Base-by-base conservation (phyloP, 2,888 invertebrate genomes). In the Anorthoa munda region DNA sequence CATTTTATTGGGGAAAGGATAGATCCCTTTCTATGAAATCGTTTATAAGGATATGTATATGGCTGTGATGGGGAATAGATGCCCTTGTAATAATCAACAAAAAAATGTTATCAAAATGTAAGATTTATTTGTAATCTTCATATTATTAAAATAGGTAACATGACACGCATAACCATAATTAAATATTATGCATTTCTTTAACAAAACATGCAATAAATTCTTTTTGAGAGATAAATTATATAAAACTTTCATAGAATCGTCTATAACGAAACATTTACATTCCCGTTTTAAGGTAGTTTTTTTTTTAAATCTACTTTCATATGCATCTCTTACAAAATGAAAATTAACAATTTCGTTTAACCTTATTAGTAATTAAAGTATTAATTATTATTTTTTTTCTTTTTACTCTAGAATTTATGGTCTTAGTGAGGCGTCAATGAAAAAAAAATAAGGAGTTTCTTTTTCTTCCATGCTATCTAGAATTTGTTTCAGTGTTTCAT, bases 281-380 rank as follows among this genome's bases (percentile, higher is more conserved):
- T 23, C n/a, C 15, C 55, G 55, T 55, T 55, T 55, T 55, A 55
- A 55, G 23, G 31, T 31, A 58, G 18, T 31, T 11, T 58, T 31
- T 31, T 58, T 26, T 18, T 58, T 31, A 58, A 58, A 58, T 58
- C 17, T 18, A 31, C 23, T 18, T 23, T 15, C 55, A 55, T 23
- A 55, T 55, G 55, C 13, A 55, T 55, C 55, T 55, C 23, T 59
- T n/a, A 59, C 59, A 31, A 59, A 59, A 59, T 13, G 39, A 59
- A 59, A 59, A 59, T 31, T 56, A 59, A 39, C n/a, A 59, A 59
- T 59, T 59, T 59, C 31, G 59, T 59, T 59, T 59, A 59, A 59
- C n/a, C 59, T n/a, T n/a, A n/a, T n/a, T n/a, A n/a, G n/a, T n/a
- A n/a, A n/a, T n/a, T n/a, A n/a, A n/a, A n/a, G n/a, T n/a, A n/a